phyloP scores from a whole-genome alignment of 2,797 vertebrate genomes.

The Hydrophis major region DNA sequence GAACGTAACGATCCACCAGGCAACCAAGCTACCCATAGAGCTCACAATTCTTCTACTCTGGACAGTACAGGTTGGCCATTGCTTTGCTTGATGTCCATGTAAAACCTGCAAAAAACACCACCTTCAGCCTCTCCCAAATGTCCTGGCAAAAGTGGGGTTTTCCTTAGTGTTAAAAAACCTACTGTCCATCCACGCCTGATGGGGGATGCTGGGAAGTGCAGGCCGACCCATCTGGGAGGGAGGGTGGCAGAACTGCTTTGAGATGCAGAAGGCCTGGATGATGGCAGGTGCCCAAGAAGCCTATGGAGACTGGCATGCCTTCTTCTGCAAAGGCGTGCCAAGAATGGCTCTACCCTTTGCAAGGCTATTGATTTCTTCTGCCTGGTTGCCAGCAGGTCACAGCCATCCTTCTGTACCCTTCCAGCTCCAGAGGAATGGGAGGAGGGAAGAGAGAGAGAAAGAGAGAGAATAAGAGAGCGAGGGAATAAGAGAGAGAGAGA shows the following conservation, averaged over 20 bases:
- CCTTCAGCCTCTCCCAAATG: neutral
- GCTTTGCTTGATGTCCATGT: neutral
- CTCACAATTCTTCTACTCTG: neutral
- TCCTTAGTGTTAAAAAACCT: neutral
- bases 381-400: slow-evolving; percentile 5
- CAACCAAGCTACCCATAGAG: neutral
- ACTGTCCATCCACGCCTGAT: neutral
- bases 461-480: too few relatives aligned
- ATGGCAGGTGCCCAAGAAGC: neutral
- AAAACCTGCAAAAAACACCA: neutral
- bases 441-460: neutral
- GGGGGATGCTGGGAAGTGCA: neutral
- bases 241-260: too few relatives aligned
- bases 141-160: neutral
- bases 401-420: neutral
- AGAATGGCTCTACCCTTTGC: neutral
- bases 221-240: neutral
- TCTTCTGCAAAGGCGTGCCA: neutral
- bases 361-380: slow-evolving; percentile 10
- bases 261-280: neutral
- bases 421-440: neutral
- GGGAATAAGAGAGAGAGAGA: too few relatives aligned
- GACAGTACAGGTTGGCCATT: neutral
- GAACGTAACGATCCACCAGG: neutral
- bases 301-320: neutral